Conservation (phyloP, 2,888 invertebrate species). For the Stenoptilia bipunctidactyla region DNA sequence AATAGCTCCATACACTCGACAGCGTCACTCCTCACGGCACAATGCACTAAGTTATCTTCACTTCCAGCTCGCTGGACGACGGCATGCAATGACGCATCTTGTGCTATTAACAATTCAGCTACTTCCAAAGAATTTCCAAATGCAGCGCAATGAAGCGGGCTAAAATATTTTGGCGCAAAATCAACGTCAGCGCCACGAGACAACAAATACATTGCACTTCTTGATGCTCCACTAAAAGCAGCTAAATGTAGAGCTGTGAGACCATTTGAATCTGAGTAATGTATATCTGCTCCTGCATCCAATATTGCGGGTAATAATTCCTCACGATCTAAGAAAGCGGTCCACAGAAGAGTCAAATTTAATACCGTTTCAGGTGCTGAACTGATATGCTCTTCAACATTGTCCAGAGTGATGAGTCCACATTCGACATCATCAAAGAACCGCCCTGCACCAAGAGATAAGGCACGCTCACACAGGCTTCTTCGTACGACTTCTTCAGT, state of each 20-base stretch:
- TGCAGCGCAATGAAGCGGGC: conserved; percentile 90
- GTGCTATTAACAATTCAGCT: conserved; percentile 79
- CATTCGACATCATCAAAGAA: conserved; percentile 83
- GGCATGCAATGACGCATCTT: conserved; percentile 77
- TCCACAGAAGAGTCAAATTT: conserved; percentile 80
- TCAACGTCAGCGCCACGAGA: conserved; percentile 79
- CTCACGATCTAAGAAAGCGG: conserved; percentile 78
- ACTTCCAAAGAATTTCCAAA: conserved; percentile 88
- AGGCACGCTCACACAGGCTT: conserved; percentile 79
- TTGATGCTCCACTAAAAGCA: conserved; percentile 81
- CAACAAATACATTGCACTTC: conserved; percentile 77
- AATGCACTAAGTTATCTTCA: conserved; percentile 85
- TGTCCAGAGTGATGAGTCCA: conserved; percentile 74
- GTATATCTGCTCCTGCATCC: conserved; percentile 76
- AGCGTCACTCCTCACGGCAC: conserved; percentile 85
- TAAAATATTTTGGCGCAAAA: conserved; percentile 77
- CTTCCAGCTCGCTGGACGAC: conserved; percentile 77
- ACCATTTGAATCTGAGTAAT: conserved; percentile 80
- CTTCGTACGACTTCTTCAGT: conserved; percentile 79
- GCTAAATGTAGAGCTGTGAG: conserved; percentile 81
- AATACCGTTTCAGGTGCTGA: conserved; percentile 77
- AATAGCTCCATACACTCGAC: conserved; percentile 83
- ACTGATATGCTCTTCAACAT: conserved; percentile 68
- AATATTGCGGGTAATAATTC: conserved; percentile 78
- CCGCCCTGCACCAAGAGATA: conserved; percentile 73